Evolutionary conservation across 2,888 invertebrate genomes (phyloP).

Genomic region (Sisyra nigra): DNA sequence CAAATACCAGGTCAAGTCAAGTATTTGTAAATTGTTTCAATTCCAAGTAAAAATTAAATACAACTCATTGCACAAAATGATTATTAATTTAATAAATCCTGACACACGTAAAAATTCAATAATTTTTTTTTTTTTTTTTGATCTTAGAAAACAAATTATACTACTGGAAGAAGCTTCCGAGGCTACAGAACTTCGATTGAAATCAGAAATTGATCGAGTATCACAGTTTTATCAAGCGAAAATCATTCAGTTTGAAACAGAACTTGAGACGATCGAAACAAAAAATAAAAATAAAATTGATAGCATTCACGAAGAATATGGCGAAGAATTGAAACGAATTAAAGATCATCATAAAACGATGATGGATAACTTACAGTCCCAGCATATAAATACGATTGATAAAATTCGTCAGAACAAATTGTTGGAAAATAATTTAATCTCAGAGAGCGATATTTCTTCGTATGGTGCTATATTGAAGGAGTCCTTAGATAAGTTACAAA

Average conservation of each 20-base stretch:
- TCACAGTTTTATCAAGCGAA: constrained; percentile 34
- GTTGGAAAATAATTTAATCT: constrained; percentile 31
- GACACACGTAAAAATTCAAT: no score
- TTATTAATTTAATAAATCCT: no score
- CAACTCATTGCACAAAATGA: no score
- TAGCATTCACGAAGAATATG: constrained; percentile 18
- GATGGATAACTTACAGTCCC: constrained; percentile 32
- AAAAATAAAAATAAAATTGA: constrained; percentile 22
- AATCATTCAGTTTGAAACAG: constrained; percentile 20
- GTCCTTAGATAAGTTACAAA: constrained; percentile 30
- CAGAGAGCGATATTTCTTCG: constrained; percentile 27
- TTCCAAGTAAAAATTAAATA: no score
- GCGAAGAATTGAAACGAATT: constrained; percentile 26
- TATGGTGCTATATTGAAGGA: constrained; percentile 34
- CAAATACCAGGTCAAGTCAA: no score
- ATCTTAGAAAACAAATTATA: constrained; percentile 37
- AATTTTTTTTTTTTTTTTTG: no score
- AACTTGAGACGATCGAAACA: constrained; percentile 19
- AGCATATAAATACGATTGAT: constrained; percentile 36
- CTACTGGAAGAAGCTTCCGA: constrained; percentile 37
- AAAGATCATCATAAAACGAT: constrained; percentile 34
- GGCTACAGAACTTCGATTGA: constrained; percentile 40
- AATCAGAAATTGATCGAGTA: constrained; percentile 36
- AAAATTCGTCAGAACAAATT: constrained; percentile 39
- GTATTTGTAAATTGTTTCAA: no score